phyloP scores from a whole-genome alignment of 2,888 invertebrate genomes.

The Hemaris fuciformis region DNA sequence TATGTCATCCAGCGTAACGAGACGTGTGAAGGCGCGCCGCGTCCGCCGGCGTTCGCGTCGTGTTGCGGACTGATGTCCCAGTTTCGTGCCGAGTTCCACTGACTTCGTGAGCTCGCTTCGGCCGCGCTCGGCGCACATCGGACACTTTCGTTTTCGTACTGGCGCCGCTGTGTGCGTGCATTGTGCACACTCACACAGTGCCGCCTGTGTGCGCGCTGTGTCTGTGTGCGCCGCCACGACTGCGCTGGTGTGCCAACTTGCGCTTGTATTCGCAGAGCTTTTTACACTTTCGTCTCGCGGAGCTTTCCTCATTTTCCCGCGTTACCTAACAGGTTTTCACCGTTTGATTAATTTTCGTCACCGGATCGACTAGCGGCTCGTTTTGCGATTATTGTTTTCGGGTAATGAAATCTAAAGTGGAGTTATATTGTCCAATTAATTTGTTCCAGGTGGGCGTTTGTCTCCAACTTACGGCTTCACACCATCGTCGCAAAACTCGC shows the following conservation, averaged over 20 bases:
- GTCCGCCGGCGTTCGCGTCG: constrained; percentile 76
- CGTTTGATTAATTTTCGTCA: constrained; percentile 43
- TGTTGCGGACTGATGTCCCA: constrained; percentile 84
- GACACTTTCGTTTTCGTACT: constrained; percentile 80
- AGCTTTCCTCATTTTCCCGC: constrained; percentile 77
- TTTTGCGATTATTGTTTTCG: constrained; percentile 33
- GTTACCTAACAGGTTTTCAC: constrained; percentile 68
- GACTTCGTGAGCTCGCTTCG: constrained; percentile 81
- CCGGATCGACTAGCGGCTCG: constrained; percentile 22
- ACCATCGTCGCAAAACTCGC: too few relatives aligned
- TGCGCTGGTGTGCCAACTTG: constrained; percentile 16
- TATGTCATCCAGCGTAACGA: constrained; percentile 75
- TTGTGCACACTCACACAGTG: constrained; percentile 28
- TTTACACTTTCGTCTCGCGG: constrained; percentile 71
- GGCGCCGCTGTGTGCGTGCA: constrained; percentile 31
- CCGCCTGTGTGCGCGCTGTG: constrained; percentile 23
- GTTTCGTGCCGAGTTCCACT: constrained; percentile 81
- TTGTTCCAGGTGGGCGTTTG: constrained; percentile 8
- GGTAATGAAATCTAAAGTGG: constrained; percentile 35
- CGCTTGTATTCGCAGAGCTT: constrained; percentile 53
- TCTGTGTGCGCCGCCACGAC: constrained; percentile 35
- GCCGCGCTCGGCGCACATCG: constrained; percentile 73
- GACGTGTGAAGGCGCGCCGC: constrained; percentile 56
- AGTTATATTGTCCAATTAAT: constrained; percentile 24
- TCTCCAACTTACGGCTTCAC: not conserved